These are phyloP conservation scores for Neuroterus valhalla DNA, from an alignment of 1,140 invertebrate species.

Conservation along the genomic window DNA sequence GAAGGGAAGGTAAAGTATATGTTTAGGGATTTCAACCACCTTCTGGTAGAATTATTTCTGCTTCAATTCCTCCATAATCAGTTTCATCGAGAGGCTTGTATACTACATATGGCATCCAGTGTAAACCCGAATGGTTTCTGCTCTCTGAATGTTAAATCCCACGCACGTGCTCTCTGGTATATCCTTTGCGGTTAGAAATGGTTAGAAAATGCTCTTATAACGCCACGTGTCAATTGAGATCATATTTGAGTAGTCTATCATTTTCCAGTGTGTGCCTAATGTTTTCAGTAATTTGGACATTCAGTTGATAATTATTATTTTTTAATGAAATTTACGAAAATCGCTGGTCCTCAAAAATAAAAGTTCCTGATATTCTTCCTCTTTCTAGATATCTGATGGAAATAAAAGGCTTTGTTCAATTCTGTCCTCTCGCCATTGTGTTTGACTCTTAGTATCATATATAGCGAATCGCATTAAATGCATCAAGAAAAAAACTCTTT, in stretches of 20 bases:
- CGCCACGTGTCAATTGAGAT: conserved; percentile 24
- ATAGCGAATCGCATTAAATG: not conserved
- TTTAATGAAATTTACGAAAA: not conserved
- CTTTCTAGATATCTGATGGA: not conserved
- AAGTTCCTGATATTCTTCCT: not conserved
- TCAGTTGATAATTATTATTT: not conserved
- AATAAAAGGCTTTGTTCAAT: conserved; percentile 2
- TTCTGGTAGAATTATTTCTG: not conserved
- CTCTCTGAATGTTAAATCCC: conserved; percentile 11
- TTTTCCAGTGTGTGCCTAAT: not conserved
- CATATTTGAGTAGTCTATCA: conserved; percentile 6
- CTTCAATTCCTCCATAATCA: conserved; percentile 1
- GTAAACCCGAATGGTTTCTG: not conserved
- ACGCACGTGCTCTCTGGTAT: not conserved
- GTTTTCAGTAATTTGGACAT: not conserved
- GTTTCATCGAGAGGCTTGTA: not conserved
- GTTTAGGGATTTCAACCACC: not conserved
- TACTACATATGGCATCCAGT: not conserved
- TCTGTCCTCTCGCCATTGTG: not conserved
- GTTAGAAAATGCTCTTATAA: not conserved
- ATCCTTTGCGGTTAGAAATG: conserved; percentile 10
- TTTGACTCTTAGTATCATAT: not conserved
- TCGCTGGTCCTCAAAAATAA: no score
- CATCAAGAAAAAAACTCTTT: not conserved
- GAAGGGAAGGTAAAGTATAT: not conserved